Evolutionary conservation across 2,113 vertebrate species (phyloP).

Genomic region (Menura novaehollandiae): DNA sequence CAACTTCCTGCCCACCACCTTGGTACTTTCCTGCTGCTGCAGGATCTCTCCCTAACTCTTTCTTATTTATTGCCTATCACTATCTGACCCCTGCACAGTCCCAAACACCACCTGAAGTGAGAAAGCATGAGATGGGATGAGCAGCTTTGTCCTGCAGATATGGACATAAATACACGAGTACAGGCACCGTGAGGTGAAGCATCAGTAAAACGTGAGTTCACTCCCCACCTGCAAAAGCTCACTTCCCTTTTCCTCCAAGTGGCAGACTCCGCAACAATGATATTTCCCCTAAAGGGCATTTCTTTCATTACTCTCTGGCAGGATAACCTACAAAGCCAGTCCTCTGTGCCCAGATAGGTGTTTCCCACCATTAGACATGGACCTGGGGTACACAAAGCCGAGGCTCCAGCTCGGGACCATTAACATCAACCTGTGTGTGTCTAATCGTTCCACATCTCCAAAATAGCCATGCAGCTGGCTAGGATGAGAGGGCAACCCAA

Average conservation of each 20-base stretch:
- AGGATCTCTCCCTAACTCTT: not conserved
- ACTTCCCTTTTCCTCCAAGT: not conserved
- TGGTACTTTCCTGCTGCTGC: not conserved
- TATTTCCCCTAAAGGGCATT: not conserved
- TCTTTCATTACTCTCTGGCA: not conserved
- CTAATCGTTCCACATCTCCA: not conserved
- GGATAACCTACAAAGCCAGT: not conserved
- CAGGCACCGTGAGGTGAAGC: not conserved
- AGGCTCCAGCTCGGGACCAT: not conserved
- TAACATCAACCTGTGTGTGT: fast-evolving
- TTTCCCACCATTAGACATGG: fast-evolving
- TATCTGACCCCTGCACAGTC: not conserved
- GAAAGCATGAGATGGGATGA: not conserved
- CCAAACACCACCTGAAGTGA: not conserved
- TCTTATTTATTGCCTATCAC: not conserved
- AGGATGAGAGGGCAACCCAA: not conserved
- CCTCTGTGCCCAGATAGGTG: not conserved
- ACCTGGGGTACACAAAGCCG: fast-evolving
- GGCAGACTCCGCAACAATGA: not conserved
- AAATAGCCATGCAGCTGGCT: not conserved
- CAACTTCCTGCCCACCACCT: not conserved
- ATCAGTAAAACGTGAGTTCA: not conserved
- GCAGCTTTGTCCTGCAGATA: not conserved
- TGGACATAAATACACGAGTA: not conserved
- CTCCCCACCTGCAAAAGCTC: not conserved